Percentiles rank a stretch among this genome's conserved stretches.
Evolutionary conservation across 2,888 invertebrate species (phyloP).

Genomic region (Nomada lathburiana): DNA sequence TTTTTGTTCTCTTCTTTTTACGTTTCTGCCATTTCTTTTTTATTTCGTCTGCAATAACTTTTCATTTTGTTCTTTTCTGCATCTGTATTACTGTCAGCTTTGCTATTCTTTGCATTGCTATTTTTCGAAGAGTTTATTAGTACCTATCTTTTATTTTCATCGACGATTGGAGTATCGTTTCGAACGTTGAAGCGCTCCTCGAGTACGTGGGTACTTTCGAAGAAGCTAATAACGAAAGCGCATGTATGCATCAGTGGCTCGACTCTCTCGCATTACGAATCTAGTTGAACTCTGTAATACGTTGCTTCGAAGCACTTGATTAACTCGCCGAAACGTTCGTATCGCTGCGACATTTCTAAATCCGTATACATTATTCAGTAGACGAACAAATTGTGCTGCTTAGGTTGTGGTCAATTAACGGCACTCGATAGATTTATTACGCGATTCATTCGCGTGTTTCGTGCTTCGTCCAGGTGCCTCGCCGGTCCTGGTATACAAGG

Average conservation of each 20-base stretch:
- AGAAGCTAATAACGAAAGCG: too few relatives aligned
- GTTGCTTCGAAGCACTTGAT: neutral
- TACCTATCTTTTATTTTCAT: too few relatives aligned
- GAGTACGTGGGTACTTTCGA: too few relatives aligned
- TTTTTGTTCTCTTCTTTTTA: neutral
- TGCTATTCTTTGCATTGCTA: too few relatives aligned
- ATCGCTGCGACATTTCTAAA: slow-evolving; percentile 12
- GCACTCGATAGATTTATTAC: slow-evolving; percentile 13
- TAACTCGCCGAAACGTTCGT: neutral
- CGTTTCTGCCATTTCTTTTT: too few relatives aligned
- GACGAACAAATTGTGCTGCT: slow-evolving; percentile 26
- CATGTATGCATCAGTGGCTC: too few relatives aligned
- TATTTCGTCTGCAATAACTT: too few relatives aligned
- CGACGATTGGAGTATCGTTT: too few relatives aligned
- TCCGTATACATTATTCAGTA: slow-evolving; percentile 21
- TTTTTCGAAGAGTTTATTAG: too few relatives aligned
- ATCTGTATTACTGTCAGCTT: too few relatives aligned
- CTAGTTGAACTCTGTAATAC: neutral
- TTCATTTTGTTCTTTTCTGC: too few relatives aligned
- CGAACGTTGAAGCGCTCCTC: too few relatives aligned
- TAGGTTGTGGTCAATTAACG: slow-evolving; percentile 39
- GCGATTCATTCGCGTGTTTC: slow-evolving; percentile 6
- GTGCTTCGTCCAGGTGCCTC: neutral
- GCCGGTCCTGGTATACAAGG: neutral
- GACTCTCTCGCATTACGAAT: neutral